Evolutionary conservation across 2,888 invertebrate genomes (phyloP).

Genomic region (Meteorus cinctellus): DNA sequence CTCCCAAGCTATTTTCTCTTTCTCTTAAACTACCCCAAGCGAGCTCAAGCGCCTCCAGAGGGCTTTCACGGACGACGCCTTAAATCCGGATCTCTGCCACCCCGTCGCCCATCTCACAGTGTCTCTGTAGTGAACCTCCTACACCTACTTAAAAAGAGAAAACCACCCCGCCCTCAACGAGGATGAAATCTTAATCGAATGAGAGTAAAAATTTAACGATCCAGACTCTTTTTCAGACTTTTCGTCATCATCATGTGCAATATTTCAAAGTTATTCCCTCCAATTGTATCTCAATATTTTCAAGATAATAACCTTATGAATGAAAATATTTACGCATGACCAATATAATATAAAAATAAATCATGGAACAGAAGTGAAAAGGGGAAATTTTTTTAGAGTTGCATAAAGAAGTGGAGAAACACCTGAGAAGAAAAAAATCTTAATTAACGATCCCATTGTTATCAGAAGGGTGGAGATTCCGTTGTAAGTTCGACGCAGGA

Average conservation of each 20-base stretch:
- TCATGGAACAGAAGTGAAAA: not conserved
- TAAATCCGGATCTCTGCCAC: slow-evolving; percentile 71
- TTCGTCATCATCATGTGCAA: not conserved
- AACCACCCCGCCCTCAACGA: slow-evolving; percentile 27
- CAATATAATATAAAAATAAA: not conserved
- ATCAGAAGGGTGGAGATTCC: slow-evolving; percentile 77
- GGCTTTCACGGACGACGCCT: slow-evolving; percentile 72
- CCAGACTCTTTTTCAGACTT: not conserved
- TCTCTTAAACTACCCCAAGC: slow-evolving; percentile 68
- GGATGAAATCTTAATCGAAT: slow-evolving; percentile 44
- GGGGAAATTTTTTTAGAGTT: not conserved
- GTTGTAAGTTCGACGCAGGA: slow-evolving; percentile 62
- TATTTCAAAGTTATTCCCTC: not conserved
- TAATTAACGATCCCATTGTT: slow-evolving; percentile 87
- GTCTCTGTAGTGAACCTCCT: slow-evolving; percentile 16
- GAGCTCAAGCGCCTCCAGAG: slow-evolving; percentile 66
- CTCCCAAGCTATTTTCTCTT: slow-evolving; percentile 69
- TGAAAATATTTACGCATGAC: slow-evolving; percentile 16
- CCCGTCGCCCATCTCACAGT: slow-evolving; percentile 44
- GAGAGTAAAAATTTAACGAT: slow-evolving; percentile 36
- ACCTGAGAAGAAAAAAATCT: slow-evolving; percentile 80
- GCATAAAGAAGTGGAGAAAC: slow-evolving; percentile 10
- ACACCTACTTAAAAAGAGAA: slow-evolving; percentile 14
- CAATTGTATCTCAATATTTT: not conserved
- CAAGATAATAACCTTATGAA: not conserved